Evolutionary conservation across 2,797 vertebrate species (phyloP).

Genomic region (Coregonus suidteri): DNA sequence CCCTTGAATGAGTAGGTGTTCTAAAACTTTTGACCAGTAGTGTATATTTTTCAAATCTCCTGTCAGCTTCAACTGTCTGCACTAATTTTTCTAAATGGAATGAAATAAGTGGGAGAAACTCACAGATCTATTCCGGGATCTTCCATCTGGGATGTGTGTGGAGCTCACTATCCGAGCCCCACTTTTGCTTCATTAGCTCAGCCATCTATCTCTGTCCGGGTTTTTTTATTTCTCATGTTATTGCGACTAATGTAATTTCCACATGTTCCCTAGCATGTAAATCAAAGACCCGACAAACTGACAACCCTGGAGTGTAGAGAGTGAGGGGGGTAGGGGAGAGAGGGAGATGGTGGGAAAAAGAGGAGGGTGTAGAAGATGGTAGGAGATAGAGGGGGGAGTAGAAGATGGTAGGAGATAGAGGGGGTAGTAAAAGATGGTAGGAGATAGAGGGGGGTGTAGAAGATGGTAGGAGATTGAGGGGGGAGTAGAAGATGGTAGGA

Average conservation of each 20-base stretch:
- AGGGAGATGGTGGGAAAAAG: not conserved
- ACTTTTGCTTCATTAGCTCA: constrained; percentile 27
- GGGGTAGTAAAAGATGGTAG: too few relatives aligned
- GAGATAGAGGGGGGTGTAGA: too few relatives aligned
- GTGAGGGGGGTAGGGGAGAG: not conserved
- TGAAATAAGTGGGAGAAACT: constrained; percentile 16
- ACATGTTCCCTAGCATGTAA: constrained; percentile 32
- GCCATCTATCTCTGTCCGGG: constrained; percentile 23
- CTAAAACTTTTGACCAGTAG: too few relatives aligned
- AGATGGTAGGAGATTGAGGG: too few relatives aligned
- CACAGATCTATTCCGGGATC: constrained; percentile 6
- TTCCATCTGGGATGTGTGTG: not conserved
- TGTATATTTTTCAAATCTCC: too few relatives aligned
- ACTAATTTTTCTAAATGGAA: constrained; percentile 20
- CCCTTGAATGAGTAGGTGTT: too few relatives aligned
- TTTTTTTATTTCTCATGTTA: constrained; percentile 36
- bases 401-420: too few relatives aligned
- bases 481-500: too few relatives aligned
- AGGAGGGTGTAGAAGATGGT: too few relatives aligned
- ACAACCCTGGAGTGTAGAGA: not conserved
- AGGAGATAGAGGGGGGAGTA: too few relatives aligned
- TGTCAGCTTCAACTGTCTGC: not conserved
- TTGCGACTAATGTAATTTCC: constrained; percentile 40
- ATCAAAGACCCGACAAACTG: constrained; percentile 51
- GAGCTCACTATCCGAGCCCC: constrained; percentile 12